These are phyloP conservation scores for Capitulum mitella DNA, from an alignment of 2,888 invertebrate genomes.

Conservation along the genomic window DNA sequence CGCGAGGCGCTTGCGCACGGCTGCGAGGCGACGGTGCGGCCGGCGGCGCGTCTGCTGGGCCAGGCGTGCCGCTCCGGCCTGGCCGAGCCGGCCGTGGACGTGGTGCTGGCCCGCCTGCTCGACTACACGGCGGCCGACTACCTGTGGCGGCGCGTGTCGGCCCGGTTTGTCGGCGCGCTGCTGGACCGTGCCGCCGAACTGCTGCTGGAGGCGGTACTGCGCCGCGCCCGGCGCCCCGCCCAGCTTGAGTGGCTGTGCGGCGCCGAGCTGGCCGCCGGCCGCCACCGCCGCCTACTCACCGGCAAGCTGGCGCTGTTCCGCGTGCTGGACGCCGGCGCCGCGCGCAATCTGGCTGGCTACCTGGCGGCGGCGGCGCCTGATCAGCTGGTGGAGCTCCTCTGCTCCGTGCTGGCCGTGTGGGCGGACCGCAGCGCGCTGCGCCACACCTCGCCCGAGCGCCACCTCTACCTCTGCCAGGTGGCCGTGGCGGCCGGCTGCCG, in stretches of 20 bases:
- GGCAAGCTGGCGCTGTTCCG: conserved; percentile 55
- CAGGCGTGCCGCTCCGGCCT: neutral
- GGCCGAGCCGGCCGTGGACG: neutral
- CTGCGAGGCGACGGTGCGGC: conserved; percentile 25
- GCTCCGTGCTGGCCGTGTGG: conserved; percentile 59
- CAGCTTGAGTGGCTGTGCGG: neutral
- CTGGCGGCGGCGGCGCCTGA: conserved; percentile 44
- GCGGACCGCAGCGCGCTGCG: conserved; percentile 56
- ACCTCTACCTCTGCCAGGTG: conserved; percentile 60
- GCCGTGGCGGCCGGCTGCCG: conserved; percentile 41
- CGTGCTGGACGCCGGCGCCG: conserved; percentile 49
- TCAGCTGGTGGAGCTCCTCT: conserved; percentile 47
- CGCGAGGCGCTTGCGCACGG: conserved; percentile 25
- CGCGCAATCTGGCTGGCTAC: conserved; percentile 57
- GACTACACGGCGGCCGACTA: neutral
- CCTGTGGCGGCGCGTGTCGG: conserved; percentile 11
- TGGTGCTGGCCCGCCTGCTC: neutral
- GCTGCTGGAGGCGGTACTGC: conserved; percentile 18
- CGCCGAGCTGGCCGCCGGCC: neutral
- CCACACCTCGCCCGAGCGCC: conserved; percentile 59
- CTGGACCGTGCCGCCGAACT: neutral
- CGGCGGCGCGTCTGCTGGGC: conserved; percentile 27
- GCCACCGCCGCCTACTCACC: conserved; percentile 52
- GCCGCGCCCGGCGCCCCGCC: neutral
- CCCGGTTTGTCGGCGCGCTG: neutral